phyloP scores from a whole-genome alignment of 2,113 vertebrate species.

The Boleophthalmus pectinirostris region DNA sequence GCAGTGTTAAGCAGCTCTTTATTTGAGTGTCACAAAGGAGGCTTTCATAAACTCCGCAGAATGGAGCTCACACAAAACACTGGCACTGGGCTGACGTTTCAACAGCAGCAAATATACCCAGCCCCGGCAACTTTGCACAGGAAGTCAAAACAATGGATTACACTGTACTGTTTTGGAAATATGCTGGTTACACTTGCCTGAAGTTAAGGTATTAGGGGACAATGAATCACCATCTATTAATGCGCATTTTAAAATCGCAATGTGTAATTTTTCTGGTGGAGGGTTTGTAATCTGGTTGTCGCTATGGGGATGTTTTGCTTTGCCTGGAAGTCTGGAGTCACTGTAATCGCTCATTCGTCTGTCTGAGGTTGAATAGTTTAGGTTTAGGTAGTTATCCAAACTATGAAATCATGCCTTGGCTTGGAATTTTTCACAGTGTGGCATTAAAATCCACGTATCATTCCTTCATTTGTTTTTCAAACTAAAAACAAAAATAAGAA shows the following conservation, averaged over 20 bases:
- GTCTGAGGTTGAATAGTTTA: too few species aligned
- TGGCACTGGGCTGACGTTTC: background rate
- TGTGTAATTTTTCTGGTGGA: background rate
- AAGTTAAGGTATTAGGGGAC: background rate
- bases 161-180: background rate
- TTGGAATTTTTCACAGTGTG: too few species aligned
- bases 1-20: constrained; percentile 13
- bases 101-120: background rate
- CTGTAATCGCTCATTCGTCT: too few species aligned
- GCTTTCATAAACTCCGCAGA: constrained; percentile 6
- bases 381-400: too few species aligned
- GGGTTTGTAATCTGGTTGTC: too few species aligned
- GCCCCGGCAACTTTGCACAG: background rate
- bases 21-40: background rate
- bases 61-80: constrained; percentile 10
- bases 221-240: background rate
- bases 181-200: background rate
- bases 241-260: background rate
- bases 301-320: too few species aligned
- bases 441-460: too few species aligned
- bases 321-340: too few species aligned
- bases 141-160: background rate
- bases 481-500: too few species aligned
- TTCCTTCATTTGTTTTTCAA: too few species aligned
- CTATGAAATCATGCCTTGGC: too few species aligned